These are phyloP conservation scores for Cettia cetti DNA, from an alignment of 2,113 vertebrate species.

Conservation along the genomic window DNA sequence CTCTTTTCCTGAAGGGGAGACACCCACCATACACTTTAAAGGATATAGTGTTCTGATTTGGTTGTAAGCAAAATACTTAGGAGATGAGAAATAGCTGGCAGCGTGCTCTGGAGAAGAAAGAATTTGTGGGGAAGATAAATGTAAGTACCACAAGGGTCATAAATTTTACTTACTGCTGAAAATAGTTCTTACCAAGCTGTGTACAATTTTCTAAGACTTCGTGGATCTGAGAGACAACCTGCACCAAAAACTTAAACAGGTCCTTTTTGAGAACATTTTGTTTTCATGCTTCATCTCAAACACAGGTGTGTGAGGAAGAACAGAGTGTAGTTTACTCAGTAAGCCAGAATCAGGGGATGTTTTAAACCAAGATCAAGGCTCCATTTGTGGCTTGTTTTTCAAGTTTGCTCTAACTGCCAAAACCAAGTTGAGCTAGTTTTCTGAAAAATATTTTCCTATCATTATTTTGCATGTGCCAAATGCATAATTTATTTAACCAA, in stretches of 20 bases:
- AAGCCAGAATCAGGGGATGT: neutral
- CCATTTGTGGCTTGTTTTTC: neutral
- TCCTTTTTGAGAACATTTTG: neutral
- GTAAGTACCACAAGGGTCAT: neutral
- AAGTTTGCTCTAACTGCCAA: neutral
- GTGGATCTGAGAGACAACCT: neutral
- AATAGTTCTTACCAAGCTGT: neutral
- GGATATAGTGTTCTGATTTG: slow-evolving; percentile 22
- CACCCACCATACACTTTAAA: neutral
- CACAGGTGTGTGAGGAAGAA: neutral
- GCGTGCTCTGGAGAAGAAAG: neutral
- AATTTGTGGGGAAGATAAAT: slow-evolving; percentile 11
- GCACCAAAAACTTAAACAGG: neutral
- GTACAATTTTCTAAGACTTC: neutral
- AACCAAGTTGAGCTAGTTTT: neutral
- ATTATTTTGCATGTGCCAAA: neutral
- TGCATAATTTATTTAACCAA: neutral
- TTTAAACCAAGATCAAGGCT: neutral
- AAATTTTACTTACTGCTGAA: slow-evolving; percentile 33
- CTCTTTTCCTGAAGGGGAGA: neutral
- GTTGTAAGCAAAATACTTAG: neutral
- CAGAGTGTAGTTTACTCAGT: neutral
- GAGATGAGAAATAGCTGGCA: slow-evolving; percentile 20
- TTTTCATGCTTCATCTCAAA: neutral
- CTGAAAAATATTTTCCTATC: slow-evolving; percentile 7